These are phyloP conservation scores for Exaiptasia diaphana DNA, from an alignment of 64 coral and sea anemone genomes.

Conservation along the genomic window DNA sequence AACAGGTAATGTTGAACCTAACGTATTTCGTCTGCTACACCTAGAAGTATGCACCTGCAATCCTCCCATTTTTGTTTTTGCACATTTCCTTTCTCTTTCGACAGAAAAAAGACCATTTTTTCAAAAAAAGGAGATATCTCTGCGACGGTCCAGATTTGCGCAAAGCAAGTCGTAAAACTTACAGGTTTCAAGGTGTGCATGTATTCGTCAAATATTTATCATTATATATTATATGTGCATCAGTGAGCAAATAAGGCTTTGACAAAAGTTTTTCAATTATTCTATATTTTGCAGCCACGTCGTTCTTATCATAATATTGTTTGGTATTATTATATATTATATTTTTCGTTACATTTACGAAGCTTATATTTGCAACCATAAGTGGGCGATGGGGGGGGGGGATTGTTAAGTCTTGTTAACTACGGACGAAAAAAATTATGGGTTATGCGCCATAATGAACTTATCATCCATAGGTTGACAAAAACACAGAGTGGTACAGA, in stretches of 20 bases:
- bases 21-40: too few species aligned
- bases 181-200: background rate
- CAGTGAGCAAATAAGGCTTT: background rate
- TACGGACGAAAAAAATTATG: too few species aligned
- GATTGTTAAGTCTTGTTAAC: too few species aligned
- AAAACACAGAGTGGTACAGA: background rate
- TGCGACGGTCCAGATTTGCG: background rate
- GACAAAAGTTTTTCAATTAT: too few species aligned
- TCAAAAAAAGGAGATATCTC: background rate
- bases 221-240: background rate
- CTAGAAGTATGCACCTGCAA: too few species aligned
- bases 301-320: too few species aligned
- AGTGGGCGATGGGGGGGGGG: too few species aligned
- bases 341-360: too few species aligned
- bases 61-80: background rate
- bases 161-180: background rate
- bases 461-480: background rate
- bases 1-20: background rate
- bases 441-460: background rate
- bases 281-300: too few species aligned
- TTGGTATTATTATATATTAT: too few species aligned
- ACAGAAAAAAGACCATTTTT: background rate
- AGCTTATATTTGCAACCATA: too few species aligned
- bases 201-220: too few species aligned
- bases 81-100: background rate